phyloP scores from a whole-genome alignment of 2,888 invertebrate species.

The Nematopogon swammerdamellus region DNA sequence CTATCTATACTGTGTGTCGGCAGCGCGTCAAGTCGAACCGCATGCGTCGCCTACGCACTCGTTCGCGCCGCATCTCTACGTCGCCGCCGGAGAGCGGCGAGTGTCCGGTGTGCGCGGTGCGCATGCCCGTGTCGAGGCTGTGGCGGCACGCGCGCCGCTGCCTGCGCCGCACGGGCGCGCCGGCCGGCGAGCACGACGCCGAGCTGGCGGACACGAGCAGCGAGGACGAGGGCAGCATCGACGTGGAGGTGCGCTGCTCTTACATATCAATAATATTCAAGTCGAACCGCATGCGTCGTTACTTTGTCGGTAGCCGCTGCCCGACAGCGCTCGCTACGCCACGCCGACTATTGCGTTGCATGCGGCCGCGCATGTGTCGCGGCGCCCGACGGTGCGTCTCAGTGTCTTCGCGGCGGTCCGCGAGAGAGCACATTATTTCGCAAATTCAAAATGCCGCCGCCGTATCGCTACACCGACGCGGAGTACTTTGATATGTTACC shows the following conservation, averaged over 20 bases:
- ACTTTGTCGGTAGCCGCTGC: no score
- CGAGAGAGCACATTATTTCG: no score
- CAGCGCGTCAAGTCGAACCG: conserved; percentile 41
- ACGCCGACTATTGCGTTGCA: no score
- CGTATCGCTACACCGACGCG: no score
- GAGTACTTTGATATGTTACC: no score
- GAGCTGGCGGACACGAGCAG: conserved; percentile 45
- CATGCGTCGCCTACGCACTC: conserved; percentile 30
- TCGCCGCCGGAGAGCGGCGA: conserved; percentile 45
- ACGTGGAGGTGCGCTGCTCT: conserved; percentile 69
- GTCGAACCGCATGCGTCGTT: no score
- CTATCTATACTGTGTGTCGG: not conserved
- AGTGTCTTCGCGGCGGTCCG: no score
- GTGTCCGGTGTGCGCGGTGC: conserved; percentile 82
- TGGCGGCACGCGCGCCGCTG: conserved; percentile 71
- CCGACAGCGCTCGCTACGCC: no score
- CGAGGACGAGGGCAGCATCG: conserved; percentile 74
- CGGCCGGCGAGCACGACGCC: conserved; percentile 67
- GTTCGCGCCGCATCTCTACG: conserved; percentile 31
- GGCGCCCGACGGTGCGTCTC: no score
- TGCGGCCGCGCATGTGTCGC: no score
- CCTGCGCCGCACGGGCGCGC: conserved; percentile 31
- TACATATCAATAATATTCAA: no score
- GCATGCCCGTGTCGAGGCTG: conserved; percentile 59
- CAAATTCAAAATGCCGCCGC: no score